phyloP scores from a whole-genome alignment of 2,113 vertebrate genomes.

The Galemys pyrenaicus region DNA sequence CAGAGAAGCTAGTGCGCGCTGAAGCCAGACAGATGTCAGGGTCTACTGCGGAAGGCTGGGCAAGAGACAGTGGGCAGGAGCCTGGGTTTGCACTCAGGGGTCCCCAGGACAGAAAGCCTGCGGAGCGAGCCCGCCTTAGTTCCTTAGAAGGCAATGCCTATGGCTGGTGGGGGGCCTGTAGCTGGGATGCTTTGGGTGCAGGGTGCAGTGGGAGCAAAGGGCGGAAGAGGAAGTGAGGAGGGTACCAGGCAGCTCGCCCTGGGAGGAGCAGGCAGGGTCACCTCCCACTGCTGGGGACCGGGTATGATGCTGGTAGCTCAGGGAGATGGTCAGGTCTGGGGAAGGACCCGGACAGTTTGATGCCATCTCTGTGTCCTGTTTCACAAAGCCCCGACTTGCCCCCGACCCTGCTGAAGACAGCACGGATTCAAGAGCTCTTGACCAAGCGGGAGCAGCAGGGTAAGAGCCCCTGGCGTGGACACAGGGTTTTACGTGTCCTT shows the following conservation, averaged over 20 bases:
- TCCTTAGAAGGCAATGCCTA: background rate
- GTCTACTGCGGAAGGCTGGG: background rate
- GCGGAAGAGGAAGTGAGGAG: background rate
- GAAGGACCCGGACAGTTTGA: background rate
- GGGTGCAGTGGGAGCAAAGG: background rate
- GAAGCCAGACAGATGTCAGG: background rate
- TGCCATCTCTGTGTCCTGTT: background rate
- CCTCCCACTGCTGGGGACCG: background rate
- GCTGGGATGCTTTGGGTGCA: background rate
- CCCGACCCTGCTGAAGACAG: slow-evolving; percentile 78
- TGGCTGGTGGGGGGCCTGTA: background rate
- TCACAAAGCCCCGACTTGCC: slow-evolving; percentile 69
- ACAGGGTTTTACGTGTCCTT: fast-evolving
- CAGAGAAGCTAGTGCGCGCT: background rate
- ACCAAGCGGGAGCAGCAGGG: slow-evolving; percentile 86
- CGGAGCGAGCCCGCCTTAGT: background rate
- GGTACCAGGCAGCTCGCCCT: background rate
- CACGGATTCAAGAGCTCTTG: slow-evolving; percentile 74
- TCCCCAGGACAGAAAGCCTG: background rate
- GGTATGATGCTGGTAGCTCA: background rate
- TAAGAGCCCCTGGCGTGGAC: slow-evolving; percentile 71
- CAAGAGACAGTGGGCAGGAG: background rate
- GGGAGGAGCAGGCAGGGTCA: background rate
- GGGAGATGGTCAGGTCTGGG: background rate
- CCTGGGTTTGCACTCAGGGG: background rate